These are phyloP conservation scores for Acronicta aceris DNA, from an alignment of 2,888 invertebrate species.

Conservation along the genomic window DNA sequence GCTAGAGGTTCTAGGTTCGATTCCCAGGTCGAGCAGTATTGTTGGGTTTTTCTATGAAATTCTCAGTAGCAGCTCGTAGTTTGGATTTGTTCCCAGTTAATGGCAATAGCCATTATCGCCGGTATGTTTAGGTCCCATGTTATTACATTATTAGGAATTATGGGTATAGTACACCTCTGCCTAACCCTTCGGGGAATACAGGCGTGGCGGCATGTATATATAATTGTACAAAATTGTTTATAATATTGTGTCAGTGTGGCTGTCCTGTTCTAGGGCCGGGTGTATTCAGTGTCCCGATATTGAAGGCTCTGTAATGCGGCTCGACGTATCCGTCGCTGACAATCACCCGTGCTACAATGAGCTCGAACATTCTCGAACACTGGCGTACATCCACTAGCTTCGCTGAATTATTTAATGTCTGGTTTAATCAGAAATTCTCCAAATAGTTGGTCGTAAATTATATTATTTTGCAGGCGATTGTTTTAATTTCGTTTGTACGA, in stretches of 20 bases:
- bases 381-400: background rate
- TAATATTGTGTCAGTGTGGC: background rate
- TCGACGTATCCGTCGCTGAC: slow-evolving; percentile 1
- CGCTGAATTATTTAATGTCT: slow-evolving; percentile 11
- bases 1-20: too few relatives aligned
- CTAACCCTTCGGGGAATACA: too few relatives aligned
- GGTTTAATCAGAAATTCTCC: slow-evolving; percentile 26
- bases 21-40: too few relatives aligned
- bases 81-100: too few relatives aligned
- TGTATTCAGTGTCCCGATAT: background rate
- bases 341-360: slow-evolving; percentile 8
- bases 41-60: too few relatives aligned
- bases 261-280: background rate
- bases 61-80: too few relatives aligned
- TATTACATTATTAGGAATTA: too few relatives aligned
- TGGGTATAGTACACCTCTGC: too few relatives aligned
- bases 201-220: too few relatives aligned
- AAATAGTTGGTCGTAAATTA: slow-evolving; percentile 21
- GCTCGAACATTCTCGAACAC: slow-evolving; percentile 1
- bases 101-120: too few relatives aligned
- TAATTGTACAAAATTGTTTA: too few relatives aligned
- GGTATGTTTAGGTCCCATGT: too few relatives aligned
- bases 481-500: slow-evolving; percentile 1
- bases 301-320: background rate
- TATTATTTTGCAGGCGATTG: slow-evolving; percentile 9